Base-by-base conservation (phyloP, 2,113 vertebrate species). In the Lanius ludovicianus region DNA sequence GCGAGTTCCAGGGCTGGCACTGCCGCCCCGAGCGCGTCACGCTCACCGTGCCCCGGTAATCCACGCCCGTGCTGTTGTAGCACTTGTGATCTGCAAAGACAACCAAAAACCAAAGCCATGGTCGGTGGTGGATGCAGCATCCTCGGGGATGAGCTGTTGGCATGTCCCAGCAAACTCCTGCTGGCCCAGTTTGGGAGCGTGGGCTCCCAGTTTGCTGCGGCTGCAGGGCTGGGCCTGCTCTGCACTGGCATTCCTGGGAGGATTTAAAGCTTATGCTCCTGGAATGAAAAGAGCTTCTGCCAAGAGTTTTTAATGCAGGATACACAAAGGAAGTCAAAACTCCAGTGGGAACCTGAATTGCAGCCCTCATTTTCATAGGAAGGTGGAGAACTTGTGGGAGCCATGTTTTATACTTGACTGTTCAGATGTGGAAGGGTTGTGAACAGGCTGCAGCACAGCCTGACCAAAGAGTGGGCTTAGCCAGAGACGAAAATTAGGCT, bases 1-100 rank as follows among this genome's bases (percentile, higher is more conserved):
- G 99, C 1, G 99, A 99, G 96, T 99, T 99, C 99, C 99, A 99
- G 0, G 99, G 99, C 97, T 99, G 99, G 98, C 99, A 99, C 98
- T 99, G 99, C 11, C 98, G 98, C 13, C 99, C 99, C 0, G 99
- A 99, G 94, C 98, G 98, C 33, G 99, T 99, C 97, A 98, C 94
- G 13, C 99, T 99, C 91, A 99, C 98, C 0, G 99, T 99, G 6
- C 99, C 99, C 35, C 99, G 98, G 96, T 99, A 99, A 83, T 99
- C 99, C 1, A 98, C 95, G 23, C 99, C 99, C 2, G 98, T 99
- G 98, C 94, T 98, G 97, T 99, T 99, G 95, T 99, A 99, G 95
- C 99, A 99, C 87, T 98, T 99, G 98, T 99, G 99, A 97, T 99
- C 99, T 99, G 96, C 44, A 90, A 78, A 60, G 70, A 68, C 31